These are phyloP conservation scores for Speoplatyrhinus poulsoni DNA, from an alignment of 2,113 vertebrate genomes.

Conservation along the genomic window DNA sequence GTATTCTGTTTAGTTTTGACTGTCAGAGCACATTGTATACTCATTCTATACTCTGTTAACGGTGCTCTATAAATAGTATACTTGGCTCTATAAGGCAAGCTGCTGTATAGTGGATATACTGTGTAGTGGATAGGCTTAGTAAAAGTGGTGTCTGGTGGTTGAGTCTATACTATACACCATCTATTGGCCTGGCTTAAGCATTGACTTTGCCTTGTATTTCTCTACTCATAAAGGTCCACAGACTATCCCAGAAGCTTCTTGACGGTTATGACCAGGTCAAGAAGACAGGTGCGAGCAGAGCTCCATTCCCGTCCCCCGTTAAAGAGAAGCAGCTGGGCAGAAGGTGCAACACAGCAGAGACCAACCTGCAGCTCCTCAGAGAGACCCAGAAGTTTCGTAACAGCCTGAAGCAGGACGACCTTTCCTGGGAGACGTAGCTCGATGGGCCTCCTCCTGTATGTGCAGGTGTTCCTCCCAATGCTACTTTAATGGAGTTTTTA, in stretches of 20 bases:
- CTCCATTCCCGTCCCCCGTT: constrained; percentile 56
- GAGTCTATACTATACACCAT: too few relatives aligned
- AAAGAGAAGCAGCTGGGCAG: constrained; percentile 62
- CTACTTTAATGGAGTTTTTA: constrained; percentile 15
- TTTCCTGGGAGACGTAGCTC: constrained; percentile 81
- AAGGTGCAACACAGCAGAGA: constrained; percentile 22
- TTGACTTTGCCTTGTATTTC: constrained; percentile 1
- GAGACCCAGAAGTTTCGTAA: constrained; percentile 81
- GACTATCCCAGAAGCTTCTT: constrained; percentile 73
- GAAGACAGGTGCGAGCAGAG: constrained; percentile 52
- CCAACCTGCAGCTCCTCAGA: constrained; percentile 76
- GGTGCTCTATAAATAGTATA: too few relatives aligned
- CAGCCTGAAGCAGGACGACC: constrained; percentile 78
- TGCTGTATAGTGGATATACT: too few relatives aligned
- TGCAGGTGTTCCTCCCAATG: constrained; percentile 18
- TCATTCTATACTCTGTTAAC: too few relatives aligned
- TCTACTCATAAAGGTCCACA: constrained; percentile 73
- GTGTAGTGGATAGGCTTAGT: too few relatives aligned
- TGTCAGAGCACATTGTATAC: too few relatives aligned
- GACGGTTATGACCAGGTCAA: constrained; percentile 27
- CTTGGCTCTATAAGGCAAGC: too few relatives aligned
- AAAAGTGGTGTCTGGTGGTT: too few relatives aligned
- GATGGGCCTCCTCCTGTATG: background rate
- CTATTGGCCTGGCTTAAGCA: background rate
- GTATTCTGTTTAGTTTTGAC: too few relatives aligned